phyloP scores from a whole-genome alignment of 2,797 vertebrate genomes.

The Melanotaenia pygmaea region DNA sequence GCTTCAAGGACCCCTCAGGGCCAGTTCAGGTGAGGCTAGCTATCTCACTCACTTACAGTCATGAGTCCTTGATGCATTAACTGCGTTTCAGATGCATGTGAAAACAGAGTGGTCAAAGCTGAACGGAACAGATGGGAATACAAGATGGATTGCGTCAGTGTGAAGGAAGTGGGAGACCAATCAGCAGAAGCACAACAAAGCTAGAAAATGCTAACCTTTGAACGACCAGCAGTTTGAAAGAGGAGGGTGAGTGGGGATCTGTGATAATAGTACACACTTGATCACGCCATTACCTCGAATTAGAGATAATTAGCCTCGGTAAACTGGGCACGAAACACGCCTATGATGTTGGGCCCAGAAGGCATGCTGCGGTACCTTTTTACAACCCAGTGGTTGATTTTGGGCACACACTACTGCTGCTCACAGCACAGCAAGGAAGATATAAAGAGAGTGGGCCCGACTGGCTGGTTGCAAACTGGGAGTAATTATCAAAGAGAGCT shows the following conservation, averaged over 20 bases:
- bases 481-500: slow-evolving; percentile 85
- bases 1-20: slow-evolving; percentile 78
- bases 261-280: slow-evolving; percentile 81
- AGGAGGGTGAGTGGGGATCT: slow-evolving; percentile 74
- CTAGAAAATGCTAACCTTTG: slow-evolving; percentile 70
- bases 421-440: slow-evolving; percentile 72
- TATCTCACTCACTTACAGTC: slow-evolving; percentile 75
- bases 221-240: slow-evolving; percentile 70
- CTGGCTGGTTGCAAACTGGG: slow-evolving; percentile 79
- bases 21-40: slow-evolving; percentile 70
- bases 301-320: slow-evolving; percentile 84
- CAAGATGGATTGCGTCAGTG: slow-evolving; percentile 56
- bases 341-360: slow-evolving; percentile 81
- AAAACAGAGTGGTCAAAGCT: slow-evolving; percentile 35
- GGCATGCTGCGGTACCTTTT: slow-evolving; percentile 81
- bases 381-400: slow-evolving; percentile 81
- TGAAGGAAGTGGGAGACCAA: slow-evolving; percentile 71
- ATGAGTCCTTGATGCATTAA: slow-evolving; percentile 76
- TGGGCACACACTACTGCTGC: slow-evolving; percentile 75
- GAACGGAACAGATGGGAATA: slow-evolving; percentile 64
- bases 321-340: slow-evolving; percentile 82
- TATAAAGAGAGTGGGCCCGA: slow-evolving; percentile 76
- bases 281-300: slow-evolving; percentile 83
- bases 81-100: slow-evolving; percentile 61
- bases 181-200: slow-evolving; percentile 68